phyloP scores from a whole-genome alignment of 1,140 invertebrate species.

The Ditylenchus dipsaci region DNA sequence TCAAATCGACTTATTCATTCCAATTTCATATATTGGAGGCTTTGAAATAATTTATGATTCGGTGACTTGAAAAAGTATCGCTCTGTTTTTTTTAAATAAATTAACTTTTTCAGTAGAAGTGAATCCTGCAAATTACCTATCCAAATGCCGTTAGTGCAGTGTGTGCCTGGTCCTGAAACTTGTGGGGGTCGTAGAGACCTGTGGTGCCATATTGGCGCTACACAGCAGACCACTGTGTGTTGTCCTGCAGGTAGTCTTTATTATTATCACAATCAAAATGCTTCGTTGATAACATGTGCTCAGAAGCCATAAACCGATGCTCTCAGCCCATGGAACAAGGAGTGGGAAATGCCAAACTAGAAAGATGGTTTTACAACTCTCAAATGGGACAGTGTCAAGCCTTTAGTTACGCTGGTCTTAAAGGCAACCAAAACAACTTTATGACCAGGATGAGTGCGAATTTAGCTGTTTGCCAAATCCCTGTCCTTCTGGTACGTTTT shows the following conservation, averaged over 20 bases:
- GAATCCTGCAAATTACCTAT: slow-evolving; percentile 52
- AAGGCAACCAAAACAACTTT: slow-evolving; percentile 51
- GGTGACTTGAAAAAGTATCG: neutral
- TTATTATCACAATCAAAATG: neutral
- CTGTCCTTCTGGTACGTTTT: slow-evolving; percentile 37
- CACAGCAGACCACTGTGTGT: slow-evolving; percentile 50
- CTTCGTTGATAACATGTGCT: neutral
- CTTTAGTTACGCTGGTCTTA: slow-evolving; percentile 42
- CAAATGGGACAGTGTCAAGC: slow-evolving; percentile 35
- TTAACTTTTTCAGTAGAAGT: slow-evolving; percentile 35
- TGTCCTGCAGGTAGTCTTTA: slow-evolving; percentile 44
- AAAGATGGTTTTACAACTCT: slow-evolving; percentile 38
- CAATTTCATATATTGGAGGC: too few relatives aligned
- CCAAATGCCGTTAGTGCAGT: slow-evolving; percentile 40
- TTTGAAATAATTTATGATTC: neutral
- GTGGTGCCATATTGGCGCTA: slow-evolving; percentile 53
- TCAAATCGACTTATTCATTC: too few relatives aligned
- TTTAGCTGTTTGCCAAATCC: slow-evolving; percentile 52
- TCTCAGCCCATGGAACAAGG: slow-evolving; percentile 12
- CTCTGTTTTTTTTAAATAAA: neutral
- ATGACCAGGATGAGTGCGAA: slow-evolving; percentile 42
- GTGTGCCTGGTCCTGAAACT: slow-evolving; percentile 32
- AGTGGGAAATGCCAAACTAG: slow-evolving; percentile 14
- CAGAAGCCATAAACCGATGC: slow-evolving; percentile 15
- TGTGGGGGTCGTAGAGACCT: slow-evolving; percentile 41